Percentiles rank a stretch among this genome's conserved stretches.
phyloP scores from a whole-genome alignment of 1,140 invertebrate genomes.

The Cotesia chilonis region DNA sequence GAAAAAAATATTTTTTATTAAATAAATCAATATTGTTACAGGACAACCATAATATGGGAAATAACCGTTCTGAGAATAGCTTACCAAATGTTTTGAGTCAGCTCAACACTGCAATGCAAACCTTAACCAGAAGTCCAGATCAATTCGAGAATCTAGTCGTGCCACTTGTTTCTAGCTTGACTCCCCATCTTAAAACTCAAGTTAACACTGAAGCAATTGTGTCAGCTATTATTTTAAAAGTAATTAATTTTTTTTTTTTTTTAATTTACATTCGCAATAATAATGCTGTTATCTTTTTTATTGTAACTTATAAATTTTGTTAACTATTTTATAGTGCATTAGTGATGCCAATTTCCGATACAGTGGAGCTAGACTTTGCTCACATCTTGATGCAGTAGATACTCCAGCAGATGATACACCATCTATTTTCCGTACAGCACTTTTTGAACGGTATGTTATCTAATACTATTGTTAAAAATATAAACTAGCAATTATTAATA shows the following conservation, averaged over 20 bases:
- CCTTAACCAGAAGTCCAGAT: conserved; percentile 70
- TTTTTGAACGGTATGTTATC: conserved; percentile 56
- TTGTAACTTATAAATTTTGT: too few species aligned
- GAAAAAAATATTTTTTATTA: too few species aligned
- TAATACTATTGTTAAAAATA: too few species aligned
- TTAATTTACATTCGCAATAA: conserved; percentile 28
- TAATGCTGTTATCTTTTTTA: too few species aligned
- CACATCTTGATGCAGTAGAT: conserved; percentile 67
- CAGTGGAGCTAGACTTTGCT: conserved; percentile 72
- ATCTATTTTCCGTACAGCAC: conserved; percentile 65
- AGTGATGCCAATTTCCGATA: conserved; percentile 74
- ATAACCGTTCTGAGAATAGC: conserved; percentile 39
- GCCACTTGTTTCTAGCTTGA: conserved; percentile 68
- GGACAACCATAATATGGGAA: conserved; percentile 30
- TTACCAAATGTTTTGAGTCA: conserved; percentile 57
- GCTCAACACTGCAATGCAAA: conserved; percentile 68
- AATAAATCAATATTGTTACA: conserved; percentile 2
- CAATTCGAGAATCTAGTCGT: conserved; percentile 69
- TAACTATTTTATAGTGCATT: conserved; percentile 65
- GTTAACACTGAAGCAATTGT: conserved; percentile 67
- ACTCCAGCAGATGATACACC: conserved; percentile 50
- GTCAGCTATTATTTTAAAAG: conserved; percentile 70
- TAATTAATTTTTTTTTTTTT: conserved; percentile 41
- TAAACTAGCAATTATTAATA: too few species aligned
- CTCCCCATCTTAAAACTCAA: conserved; percentile 64